Conservation (phyloP, 2,888 invertebrate genomes). For the Pterostichus madidus region DNA sequence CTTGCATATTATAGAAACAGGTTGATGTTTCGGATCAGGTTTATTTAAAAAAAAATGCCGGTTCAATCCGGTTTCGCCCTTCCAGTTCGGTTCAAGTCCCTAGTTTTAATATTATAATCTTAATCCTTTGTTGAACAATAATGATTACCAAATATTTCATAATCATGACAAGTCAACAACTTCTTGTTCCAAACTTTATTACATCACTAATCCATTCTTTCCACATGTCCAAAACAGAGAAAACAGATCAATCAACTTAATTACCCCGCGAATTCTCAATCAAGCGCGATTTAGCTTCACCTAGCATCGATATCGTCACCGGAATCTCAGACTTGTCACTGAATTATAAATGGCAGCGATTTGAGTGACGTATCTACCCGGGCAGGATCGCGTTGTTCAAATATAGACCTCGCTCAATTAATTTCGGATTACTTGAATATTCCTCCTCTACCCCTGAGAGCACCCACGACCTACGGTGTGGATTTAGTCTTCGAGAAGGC, state of each 20-base stretch:
- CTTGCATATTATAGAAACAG: no score
- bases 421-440: constrained; percentile 65
- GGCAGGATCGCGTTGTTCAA: constrained; percentile 63
- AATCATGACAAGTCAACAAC: constrained; percentile 7
- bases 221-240: neutral
- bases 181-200: constrained; percentile 7
- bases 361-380: constrained; percentile 62
- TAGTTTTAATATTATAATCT: no score
- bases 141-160: neutral
- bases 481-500: constrained; percentile 7
- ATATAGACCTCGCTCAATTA: constrained; percentile 67
- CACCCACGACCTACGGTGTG: neutral
- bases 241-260: constrained; percentile 48
- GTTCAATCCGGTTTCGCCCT: no score
- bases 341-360: constrained; percentile 65
- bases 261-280: constrained; percentile 43
- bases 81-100: no score
- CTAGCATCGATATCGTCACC: constrained; percentile 14
- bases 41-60: no score
- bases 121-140: no score
- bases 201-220: constrained; percentile 48
- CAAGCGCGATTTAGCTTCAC: constrained; percentile 19
- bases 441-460: constrained; percentile 2
- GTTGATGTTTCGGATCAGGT: no score
- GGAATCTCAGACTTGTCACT: constrained; percentile 59